Evolutionary conservation across 2,113 vertebrate genomes (phyloP), one percentile per base, ranked within the genome.

Genomic region (Oryzias curvinotus): DNA sequence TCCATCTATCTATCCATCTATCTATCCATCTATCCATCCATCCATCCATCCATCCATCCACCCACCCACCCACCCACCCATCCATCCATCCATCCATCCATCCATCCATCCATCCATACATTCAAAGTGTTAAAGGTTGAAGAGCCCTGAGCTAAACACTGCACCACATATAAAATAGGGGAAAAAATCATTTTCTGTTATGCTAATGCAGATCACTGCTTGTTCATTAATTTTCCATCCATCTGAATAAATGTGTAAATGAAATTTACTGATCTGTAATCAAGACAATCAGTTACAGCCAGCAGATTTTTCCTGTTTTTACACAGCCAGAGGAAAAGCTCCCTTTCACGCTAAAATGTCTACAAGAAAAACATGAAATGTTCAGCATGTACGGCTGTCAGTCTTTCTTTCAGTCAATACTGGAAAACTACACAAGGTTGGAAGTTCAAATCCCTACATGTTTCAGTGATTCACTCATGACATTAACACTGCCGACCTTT

Each of bases 361-460:
- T 36, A 8, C 7, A 30, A 36, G 30, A 10, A 10, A 30, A 30
- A 7, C 28, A 30, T 30, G 28, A 6, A 10, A 36, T 47, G 45
- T 47, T n/a, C 16, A n/a, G 2, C 43, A 21, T 41, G 43, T 13
- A 10, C 48, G 23, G 36, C 28, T 52, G 26, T 62, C 42, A 60
- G 57, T 55, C 52, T 36, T 19, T 50, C 19, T 14, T 17, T 71
- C 10, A 30, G 25, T 36, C 15, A 41, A 47, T 21, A 25, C 23
- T 57, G 19, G 0, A n/a, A 26, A 44, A 69, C 44, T 41, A 30
- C 47, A 26, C 61, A 52, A 30, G 62, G 75, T 73, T 56, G 65
- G 14, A 15, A 28, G 63, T 61, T 81, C 44, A 82, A 74, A 63
- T 64, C 76, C 26, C 19, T 4, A 7, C 57, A 63, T 13, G 25